phyloP scores from a whole-genome alignment of 2,113 vertebrate species.

The Callipepla californica region DNA sequence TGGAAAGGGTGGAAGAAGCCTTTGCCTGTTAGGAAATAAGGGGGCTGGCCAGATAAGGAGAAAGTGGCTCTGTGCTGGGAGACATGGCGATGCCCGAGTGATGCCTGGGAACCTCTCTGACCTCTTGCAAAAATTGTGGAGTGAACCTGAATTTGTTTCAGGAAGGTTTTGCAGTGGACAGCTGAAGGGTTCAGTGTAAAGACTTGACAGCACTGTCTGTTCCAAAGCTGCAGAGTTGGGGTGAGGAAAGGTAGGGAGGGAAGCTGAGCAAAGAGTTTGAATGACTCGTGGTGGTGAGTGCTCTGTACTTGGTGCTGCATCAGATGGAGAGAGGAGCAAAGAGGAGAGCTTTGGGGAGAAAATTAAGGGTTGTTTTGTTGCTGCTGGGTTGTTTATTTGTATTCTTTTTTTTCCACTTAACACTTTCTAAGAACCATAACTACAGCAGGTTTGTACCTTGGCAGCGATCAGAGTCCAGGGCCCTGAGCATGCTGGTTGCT shows the following conservation, averaged over 20 bases:
- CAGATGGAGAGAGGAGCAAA: not conserved
- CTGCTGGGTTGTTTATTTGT: not conserved
- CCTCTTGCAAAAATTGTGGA: not conserved
- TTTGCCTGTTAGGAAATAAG: slow-evolving; percentile 10
- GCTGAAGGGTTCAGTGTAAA: not conserved
- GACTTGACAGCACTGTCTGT: not conserved
- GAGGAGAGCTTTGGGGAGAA: not conserved
- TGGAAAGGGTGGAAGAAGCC: not conserved
- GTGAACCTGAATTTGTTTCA: not conserved
- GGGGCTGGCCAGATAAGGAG: not conserved
- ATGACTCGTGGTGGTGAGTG: not conserved
- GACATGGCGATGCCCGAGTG: not conserved
- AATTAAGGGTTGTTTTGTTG: not conserved
- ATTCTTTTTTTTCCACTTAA: not conserved
- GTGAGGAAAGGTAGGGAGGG: not conserved
- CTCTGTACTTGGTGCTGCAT: not conserved
- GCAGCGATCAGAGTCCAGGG: not conserved
- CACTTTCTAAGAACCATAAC: not conserved
- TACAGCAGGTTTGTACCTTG: not conserved
- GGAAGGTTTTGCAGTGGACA: not conserved
- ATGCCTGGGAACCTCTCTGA: slow-evolving; percentile 23
- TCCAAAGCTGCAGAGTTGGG: not conserved
- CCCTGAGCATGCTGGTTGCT: not conserved
- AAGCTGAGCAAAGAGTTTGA: not conserved
- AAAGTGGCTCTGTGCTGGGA: not conserved